Evolutionary conservation across 2,888 invertebrate genomes (phyloP).

Genomic region (Adela reaumurella): DNA sequence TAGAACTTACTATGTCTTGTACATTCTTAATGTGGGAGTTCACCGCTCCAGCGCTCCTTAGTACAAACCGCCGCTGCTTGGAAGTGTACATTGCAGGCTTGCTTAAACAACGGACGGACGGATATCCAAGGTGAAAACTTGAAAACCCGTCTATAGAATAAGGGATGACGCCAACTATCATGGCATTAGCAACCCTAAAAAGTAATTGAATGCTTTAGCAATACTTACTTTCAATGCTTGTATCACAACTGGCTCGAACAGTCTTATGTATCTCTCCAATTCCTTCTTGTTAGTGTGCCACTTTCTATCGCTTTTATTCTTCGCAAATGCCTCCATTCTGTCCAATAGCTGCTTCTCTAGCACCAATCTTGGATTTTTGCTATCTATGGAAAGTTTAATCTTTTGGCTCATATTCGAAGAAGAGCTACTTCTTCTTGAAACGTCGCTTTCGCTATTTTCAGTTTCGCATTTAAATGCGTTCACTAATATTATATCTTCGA

Average conservation of each 20-base stretch:
- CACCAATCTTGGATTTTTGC: conserved; percentile 32
- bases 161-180: conserved; percentile 3
- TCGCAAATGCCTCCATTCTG: conserved; percentile 42
- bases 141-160: conserved; percentile 1
- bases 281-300: conserved; percentile 50
- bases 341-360: conserved; percentile 34
- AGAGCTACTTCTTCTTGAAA: conserved; percentile 26
- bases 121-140: conserved; percentile 10
- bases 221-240: conserved; percentile 77
- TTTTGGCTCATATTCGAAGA: conserved; percentile 35
- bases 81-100: too few relatives aligned
- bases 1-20: too few relatives aligned
- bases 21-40: too few relatives aligned
- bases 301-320: conserved; percentile 41
- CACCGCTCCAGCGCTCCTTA: too few relatives aligned
- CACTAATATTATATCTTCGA: conserved; percentile 30
- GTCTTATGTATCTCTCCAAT: conserved; percentile 74
- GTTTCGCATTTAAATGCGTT: conserved; percentile 20
- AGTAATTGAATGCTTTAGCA: too few relatives aligned
- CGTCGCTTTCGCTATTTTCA: conserved; percentile 9
- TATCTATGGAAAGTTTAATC: conserved; percentile 21
- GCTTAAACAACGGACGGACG: too few relatives aligned
- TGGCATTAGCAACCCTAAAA: too few relatives aligned
- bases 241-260: conserved; percentile 95
- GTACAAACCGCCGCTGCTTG: too few relatives aligned